Percentiles rank a stretch among this genome's conserved stretches.
These are phyloP conservation scores for Rotaria magnacalcarata DNA, from an alignment of 2,888 invertebrate genomes.

Conservation along the genomic window DNA sequence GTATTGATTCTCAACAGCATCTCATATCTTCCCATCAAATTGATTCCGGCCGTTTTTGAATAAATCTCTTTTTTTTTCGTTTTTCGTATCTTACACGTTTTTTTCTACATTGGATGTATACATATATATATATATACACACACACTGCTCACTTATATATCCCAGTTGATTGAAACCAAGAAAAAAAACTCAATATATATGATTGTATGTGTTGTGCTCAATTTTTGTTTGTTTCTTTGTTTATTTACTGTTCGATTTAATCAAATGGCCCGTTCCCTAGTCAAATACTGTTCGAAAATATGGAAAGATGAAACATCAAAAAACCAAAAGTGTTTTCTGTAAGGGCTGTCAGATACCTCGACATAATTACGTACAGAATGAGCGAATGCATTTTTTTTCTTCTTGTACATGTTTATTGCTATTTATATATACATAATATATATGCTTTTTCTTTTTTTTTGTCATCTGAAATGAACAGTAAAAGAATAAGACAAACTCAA, in stretches of 20 bases:
- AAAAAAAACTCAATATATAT: neutral
- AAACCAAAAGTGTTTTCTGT: neutral
- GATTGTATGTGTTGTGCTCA: conserved; percentile 11
- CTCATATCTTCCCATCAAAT: neutral
- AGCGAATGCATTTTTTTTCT: neutral
- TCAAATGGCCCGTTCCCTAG: neutral
- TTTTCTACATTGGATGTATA: neutral
- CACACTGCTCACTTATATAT: neutral
- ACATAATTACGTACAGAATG: neutral
- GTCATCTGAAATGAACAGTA: neutral
- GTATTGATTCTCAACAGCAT: conserved; percentile 34
- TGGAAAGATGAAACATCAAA: neutral
- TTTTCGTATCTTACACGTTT: neutral
- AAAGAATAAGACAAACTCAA: neutral
- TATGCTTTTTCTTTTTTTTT: neutral
- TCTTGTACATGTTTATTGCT: neutral
- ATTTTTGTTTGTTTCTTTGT: neutral
- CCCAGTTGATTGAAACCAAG: neutral
- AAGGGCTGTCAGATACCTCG: neutral
- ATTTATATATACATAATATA: neutral
- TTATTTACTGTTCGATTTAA: conserved; percentile 11
- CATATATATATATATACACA: neutral
- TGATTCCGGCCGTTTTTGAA: conserved; percentile 29
- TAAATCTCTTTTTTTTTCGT: neutral
- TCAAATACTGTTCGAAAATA: conserved; percentile 11